phyloP scores from a whole-genome alignment of 2,888 invertebrate genomes.

The Cinara cedri region DNA sequence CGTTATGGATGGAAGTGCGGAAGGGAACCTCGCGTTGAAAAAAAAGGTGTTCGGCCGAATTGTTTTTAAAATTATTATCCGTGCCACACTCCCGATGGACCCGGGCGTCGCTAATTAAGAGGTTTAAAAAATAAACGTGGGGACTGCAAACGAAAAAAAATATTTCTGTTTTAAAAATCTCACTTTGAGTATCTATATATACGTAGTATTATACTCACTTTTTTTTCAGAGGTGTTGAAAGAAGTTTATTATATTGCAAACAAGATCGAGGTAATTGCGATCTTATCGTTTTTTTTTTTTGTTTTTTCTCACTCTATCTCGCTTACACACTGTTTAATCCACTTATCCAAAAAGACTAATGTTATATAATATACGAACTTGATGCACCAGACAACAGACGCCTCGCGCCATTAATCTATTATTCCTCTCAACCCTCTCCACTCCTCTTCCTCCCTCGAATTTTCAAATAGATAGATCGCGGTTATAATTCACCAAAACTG shows the following conservation, averaged over 20 bases:
- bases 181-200: not conserved
- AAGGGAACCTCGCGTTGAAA: not conserved
- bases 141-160: not conserved
- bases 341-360: constrained; percentile 27
- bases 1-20: too few species aligned
- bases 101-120: constrained; percentile 31
- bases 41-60: constrained; percentile 28
- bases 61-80: constrained; percentile 44
- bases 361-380: constrained; percentile 1
- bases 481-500: constrained; percentile 29
- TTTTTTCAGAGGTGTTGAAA: constrained; percentile 4
- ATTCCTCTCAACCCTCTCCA: too few species aligned
- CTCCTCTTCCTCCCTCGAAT: too few species aligned
- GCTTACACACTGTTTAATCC: constrained; percentile 13
- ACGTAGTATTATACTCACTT: not conserved
- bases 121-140: constrained; percentile 15
- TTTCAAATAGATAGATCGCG: not conserved
- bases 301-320: not conserved
- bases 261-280: constrained; percentile 11
- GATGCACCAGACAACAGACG: not conserved
- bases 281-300: constrained; percentile 20
- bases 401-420: not conserved
- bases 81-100: constrained; percentile 6
- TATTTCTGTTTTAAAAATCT: not conserved
- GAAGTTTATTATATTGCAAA: constrained; percentile 25